Conservation (phyloP, 1,140 invertebrate species). For the Chrysopa pallens region DNA sequence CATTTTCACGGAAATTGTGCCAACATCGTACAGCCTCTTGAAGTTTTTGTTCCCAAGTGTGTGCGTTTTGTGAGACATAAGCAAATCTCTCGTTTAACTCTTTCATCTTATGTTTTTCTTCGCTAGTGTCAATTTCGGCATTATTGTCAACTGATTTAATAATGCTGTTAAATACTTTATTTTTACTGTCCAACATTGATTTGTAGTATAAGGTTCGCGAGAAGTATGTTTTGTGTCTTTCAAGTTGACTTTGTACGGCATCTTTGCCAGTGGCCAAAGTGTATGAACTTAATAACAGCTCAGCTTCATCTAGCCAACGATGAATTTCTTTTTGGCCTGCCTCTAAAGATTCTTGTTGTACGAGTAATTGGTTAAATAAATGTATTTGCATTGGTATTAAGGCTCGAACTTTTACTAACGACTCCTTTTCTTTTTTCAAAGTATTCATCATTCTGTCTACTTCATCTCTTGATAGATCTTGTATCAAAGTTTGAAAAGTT, state of each 20-base stretch:
- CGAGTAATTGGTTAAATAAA: slow-evolving; percentile 62
- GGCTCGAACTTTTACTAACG: slow-evolving; percentile 62
- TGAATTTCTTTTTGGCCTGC: slow-evolving; percentile 69
- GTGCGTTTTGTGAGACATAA: slow-evolving; percentile 48
- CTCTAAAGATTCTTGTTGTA: slow-evolving; percentile 80
- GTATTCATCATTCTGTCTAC: slow-evolving; percentile 79
- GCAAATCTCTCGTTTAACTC: slow-evolving; percentile 69
- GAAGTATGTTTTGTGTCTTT: slow-evolving; percentile 75
- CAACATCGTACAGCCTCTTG: slow-evolving; percentile 64
- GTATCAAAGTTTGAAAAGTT: slow-evolving; percentile 77
- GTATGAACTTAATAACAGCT: slow-evolving; percentile 43
- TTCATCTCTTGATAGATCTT: slow-evolving; percentile 75
- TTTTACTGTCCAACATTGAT: slow-evolving; percentile 86
- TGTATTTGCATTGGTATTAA: slow-evolving; percentile 62
- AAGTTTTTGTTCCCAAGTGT: slow-evolving; percentile 60
- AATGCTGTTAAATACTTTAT: slow-evolving; percentile 84
- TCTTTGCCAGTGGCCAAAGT: slow-evolving; percentile 52
- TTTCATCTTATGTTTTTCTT: slow-evolving; percentile 50
- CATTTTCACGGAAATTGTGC: slow-evolving; percentile 67
- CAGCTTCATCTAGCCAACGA: slow-evolving; percentile 70
- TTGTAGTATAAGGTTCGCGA: slow-evolving; percentile 76
- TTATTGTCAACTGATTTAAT: slow-evolving; percentile 54
- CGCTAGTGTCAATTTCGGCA: slow-evolving; percentile 49
- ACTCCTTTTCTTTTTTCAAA: slow-evolving; percentile 78
- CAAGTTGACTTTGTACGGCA: slow-evolving; percentile 49